Evolutionary conservation across 2,797 vertebrate species (phyloP), one percentile per base, ranked within the genome.

Genomic region (Hybognathus amarus): DNA sequence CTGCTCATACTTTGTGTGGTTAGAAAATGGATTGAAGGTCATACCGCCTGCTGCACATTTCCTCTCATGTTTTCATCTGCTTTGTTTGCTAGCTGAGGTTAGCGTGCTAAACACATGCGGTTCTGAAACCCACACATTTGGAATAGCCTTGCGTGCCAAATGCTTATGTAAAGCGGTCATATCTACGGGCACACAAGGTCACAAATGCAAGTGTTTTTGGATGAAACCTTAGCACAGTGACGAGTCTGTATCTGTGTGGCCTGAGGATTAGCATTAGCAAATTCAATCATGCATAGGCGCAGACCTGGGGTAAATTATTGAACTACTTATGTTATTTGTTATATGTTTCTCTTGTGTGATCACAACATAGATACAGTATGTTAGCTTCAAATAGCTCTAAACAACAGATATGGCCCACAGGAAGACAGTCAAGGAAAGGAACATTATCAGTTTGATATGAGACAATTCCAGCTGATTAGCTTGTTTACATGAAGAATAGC

Each of bases 371-470:
- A 33, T 36, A n/a, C n/a, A n/a, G n/a, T n/a, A 33, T 18, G 18
- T 38, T 27, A 47, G 30, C 27, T 66, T 66, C 24, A 56, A 3
- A 69, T 27, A 30, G 11, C 6, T 69, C 20, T 30, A 22, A 69
- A 56, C 50, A 18, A 79, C 61, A 33, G 50, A 75, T 56, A 52
- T 38, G 8, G 77, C 27, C 12, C 70, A 45, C 33, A 40, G 30
- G 68, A 69, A 52, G 63, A 80, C 78, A 47, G 61, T 54, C 6
- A 70, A 36, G n/a, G 18, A 17, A 68, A n/a, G 74, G 47, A 75
- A 68, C 64, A 56, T 66, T 52, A 77, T 77, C 71, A 67, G 38
- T 59, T 8, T 52, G 59, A 38, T 74, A 67, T 40, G 71, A 67
- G 52, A 70, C 77, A 83, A 83, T 70, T 33, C 15, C 6, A 33